Percentiles rank a stretch among this genome's conserved stretches.
These are phyloP conservation scores for Ditylenchus dipsaci DNA, from an alignment of 1,140 invertebrate species.

Conservation along the genomic window DNA sequence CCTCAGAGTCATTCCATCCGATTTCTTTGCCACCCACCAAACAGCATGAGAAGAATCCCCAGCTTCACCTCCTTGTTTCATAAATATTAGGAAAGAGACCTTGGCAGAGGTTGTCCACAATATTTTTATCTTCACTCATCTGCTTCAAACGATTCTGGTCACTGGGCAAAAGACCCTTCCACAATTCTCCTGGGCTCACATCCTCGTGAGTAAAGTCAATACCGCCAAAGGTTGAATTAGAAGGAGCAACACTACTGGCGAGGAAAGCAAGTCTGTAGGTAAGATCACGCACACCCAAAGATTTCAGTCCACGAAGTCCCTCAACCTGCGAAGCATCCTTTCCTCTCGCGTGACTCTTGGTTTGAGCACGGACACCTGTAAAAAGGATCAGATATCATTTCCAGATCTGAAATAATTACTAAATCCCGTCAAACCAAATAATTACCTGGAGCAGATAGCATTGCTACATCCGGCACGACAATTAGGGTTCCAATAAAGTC, in stretches of 20 bases:
- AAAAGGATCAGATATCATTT: constrained; percentile 18
- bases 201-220: constrained; percentile 67
- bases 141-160: constrained; percentile 95
- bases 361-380: constrained; percentile 59
- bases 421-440: too few species aligned
- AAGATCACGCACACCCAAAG: constrained; percentile 87
- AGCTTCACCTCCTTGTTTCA: constrained; percentile 94
- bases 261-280: constrained; percentile 87
- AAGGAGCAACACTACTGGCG: constrained; percentile 81
- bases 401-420: too few species aligned
- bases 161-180: constrained; percentile 84
- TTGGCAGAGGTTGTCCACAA: constrained; percentile 83
- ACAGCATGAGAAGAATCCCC: constrained; percentile 87
- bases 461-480: constrained; percentile 90
- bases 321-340: constrained; percentile 70
- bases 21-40: constrained; percentile 90
- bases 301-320: constrained; percentile 83
- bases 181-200: constrained; percentile 81
- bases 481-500: constrained; percentile 94
- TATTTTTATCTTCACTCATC: constrained; percentile 86
- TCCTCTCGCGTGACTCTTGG: constrained; percentile 51
- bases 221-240: constrained; percentile 65
- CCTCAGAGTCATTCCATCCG: constrained; percentile 79
- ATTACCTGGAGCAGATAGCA: constrained; percentile 70
- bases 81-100: constrained; percentile 95